These are phyloP conservation scores for Nipponia nippon DNA, from an alignment of 2,113 vertebrate genomes.

Conservation along the genomic window DNA sequence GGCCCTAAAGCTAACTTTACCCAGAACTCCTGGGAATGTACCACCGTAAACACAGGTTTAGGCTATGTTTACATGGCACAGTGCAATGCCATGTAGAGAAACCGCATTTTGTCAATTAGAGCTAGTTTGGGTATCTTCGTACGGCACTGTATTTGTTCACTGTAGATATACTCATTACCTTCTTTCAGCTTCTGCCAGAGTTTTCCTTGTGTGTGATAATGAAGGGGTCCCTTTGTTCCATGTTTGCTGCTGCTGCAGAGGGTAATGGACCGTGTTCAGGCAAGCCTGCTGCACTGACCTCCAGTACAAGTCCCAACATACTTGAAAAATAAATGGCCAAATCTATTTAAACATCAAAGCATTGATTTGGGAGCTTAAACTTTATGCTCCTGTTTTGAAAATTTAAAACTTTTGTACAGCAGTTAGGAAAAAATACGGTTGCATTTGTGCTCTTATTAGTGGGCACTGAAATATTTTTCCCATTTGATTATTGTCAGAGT, in stretches of 20 bases:
- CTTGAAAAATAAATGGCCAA: conserved; percentile 1
- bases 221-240: conserved; percentile 31
- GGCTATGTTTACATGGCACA: background rate
- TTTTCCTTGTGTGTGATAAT: conserved; percentile 38
- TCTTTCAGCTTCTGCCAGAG: conserved; percentile 28
- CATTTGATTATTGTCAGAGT: background rate
- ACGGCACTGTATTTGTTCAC: background rate
- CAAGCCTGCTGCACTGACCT: background rate
- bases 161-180: conserved; percentile 45
- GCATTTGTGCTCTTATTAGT: background rate
- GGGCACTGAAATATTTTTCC: background rate
- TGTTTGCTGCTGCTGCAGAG: conserved; percentile 31
- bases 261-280: background rate
- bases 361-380: background rate
- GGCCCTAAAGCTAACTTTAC: background rate
- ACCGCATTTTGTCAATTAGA: background rate
- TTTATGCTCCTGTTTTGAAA: background rate
- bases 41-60: background rate
- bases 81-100: background rate
- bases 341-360: background rate
- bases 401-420: background rate
- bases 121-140: background rate
- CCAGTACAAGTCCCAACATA: background rate
- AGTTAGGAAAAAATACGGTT: background rate
- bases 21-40: background rate